phyloP scores from a whole-genome alignment of 2,888 invertebrate genomes.

The Strigamia maritima region DNA sequence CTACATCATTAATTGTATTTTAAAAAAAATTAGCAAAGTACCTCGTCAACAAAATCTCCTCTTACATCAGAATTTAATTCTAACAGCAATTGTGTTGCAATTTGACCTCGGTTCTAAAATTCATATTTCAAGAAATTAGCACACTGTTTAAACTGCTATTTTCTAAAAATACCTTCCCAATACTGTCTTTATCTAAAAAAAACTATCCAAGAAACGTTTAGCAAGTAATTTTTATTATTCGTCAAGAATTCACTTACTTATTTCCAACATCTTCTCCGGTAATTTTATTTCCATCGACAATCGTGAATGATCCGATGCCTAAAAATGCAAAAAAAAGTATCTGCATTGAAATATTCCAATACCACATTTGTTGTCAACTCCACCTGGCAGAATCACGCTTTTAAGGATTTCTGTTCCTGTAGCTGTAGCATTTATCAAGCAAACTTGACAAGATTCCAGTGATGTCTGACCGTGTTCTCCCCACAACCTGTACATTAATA shows the following conservation, averaged over 20 bases:
- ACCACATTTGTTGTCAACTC: neutral
- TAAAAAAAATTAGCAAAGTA: constrained; percentile 41
- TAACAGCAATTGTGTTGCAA: constrained; percentile 73
- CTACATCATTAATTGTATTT: neutral
- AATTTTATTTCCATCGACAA: constrained; percentile 83
- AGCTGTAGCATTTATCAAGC: constrained; percentile 88
- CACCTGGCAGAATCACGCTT: constrained; percentile 87
- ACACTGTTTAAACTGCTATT: neutral
- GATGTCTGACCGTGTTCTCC: constrained; percentile 94
- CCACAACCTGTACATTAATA: constrained; percentile 70
- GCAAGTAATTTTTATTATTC: neutral
- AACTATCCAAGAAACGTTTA: constrained; percentile 58
- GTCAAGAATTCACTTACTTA: constrained; percentile 62
- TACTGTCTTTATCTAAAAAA: constrained; percentile 80
- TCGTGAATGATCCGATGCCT: constrained; percentile 79
- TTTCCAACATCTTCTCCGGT: constrained; percentile 88
- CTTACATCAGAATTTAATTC: constrained; percentile 91
- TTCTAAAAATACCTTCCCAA: constrained; percentile 61
- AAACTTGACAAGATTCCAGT: constrained; percentile 84
- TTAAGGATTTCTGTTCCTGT: constrained; percentile 93
- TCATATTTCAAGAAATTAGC: constrained; percentile 7
- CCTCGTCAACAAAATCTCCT: constrained; percentile 87
- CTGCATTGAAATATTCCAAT: too few species aligned
- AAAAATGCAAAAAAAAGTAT: constrained; percentile 41
- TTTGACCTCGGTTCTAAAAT: constrained; percentile 69